Base-by-base conservation (phyloP, 2,888 invertebrate species). In the Pollenia labialis region DNA sequence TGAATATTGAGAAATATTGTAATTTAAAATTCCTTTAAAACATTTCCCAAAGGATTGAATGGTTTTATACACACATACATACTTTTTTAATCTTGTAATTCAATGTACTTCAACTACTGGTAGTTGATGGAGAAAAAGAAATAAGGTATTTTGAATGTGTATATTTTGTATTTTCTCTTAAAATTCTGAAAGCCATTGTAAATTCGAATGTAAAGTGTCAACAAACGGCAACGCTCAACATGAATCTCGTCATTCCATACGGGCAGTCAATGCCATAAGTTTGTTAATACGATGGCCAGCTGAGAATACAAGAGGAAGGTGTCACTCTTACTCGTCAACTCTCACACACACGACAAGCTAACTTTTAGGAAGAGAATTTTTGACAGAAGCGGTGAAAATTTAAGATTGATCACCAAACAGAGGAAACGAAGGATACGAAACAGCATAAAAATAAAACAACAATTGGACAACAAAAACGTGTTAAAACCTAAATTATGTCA, bases 301-400 rank as follows among this genome's bases (percentile, higher is more conserved):
- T 87, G 87, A 81, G 84, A 81, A 60, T 81, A 80, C 69, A 64
- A 72, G 64, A 77, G 75, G 58, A 83, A 68, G 66, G 72, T 87
- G 72, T 60, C 81, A 81, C 64, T 81, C 60, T 58, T 52, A 18
- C 72, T 62, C 60, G n/a, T 68, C 50, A 44, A 18, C 12, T 48
- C 16, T 44, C 81, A 62, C 40, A 69, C 60, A 54, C 60, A 48
- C 32, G 7, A 44, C 44, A 64, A 58, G 54, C 50, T 60, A 52
- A 48, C 11, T 69, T 64, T 60, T 32, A 23, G 11, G 52, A 71
- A 85, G 60, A 79, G 79, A 54, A 87, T 87, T 91, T 91, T 91
- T 93, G 93, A 93, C 92, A 93, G 91, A 90, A 91, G 92, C 92
- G 93, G 93, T 92, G 93, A 93, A 93, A 93, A 93, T 93, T 92